These are phyloP conservation scores for Protula sp. DNA, from an alignment of 2,888 invertebrate genomes.

Conservation along the genomic window DNA sequence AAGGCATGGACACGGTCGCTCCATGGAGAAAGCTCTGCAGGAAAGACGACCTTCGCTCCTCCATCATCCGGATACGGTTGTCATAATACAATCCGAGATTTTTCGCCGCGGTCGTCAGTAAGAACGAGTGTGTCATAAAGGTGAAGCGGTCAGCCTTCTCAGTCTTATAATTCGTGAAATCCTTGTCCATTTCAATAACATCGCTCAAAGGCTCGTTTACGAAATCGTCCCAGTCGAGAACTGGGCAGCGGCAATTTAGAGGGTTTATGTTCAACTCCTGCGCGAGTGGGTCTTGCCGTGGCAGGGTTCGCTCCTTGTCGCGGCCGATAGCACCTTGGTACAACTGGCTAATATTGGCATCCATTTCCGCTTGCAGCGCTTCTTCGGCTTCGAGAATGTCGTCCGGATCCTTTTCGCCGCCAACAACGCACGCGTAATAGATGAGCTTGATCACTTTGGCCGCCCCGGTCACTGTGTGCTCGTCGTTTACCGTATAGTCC, in stretches of 20 bases:
- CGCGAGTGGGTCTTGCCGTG: conserved; percentile 58
- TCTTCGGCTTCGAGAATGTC: conserved; percentile 41
- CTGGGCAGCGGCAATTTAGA: conserved; percentile 76
- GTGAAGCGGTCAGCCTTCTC: conserved; percentile 58
- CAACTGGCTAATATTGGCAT: conserved; percentile 32
- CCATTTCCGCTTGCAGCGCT: conserved; percentile 26
- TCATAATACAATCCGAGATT: conserved; percentile 87
- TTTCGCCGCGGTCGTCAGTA: conserved; percentile 85
- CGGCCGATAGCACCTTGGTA: conserved; percentile 43
- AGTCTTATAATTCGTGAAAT: conserved; percentile 79
- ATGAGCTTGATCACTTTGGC: conserved; percentile 77
- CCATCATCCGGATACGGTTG: conserved; percentile 90
- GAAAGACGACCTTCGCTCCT: conserved; percentile 79
- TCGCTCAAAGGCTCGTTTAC: conserved; percentile 92
- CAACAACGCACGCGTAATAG: conserved; percentile 76
- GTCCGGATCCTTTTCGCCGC: conserved; percentile 59
- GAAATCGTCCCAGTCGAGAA: conserved; percentile 81
- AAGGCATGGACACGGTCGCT: conserved; percentile 59
- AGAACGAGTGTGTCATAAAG: conserved; percentile 85
- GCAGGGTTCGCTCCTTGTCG: conserved; percentile 42
- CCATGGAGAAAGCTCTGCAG: conserved; percentile 75
- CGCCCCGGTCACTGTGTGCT: conserved; percentile 73
- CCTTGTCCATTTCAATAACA: conserved; percentile 86
- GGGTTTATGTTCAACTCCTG: conserved; percentile 69
- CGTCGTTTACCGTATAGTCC: conserved; percentile 72